phyloP scores from a whole-genome alignment of 2,113 vertebrate genomes.

The Oriolus oriolus region DNA sequence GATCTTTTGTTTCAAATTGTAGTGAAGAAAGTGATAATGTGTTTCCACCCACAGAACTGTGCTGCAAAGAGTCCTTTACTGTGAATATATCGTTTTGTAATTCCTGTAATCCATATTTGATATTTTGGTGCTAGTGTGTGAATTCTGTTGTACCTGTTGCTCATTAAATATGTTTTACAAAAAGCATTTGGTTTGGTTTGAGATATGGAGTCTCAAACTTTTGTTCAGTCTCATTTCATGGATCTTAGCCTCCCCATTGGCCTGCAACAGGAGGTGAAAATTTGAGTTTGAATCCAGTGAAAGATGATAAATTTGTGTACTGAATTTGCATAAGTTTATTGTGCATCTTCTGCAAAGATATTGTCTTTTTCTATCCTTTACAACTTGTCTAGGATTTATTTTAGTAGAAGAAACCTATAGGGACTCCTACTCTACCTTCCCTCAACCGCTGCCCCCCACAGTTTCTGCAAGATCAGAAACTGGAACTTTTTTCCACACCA shows the following conservation, averaged over 20 bases:
- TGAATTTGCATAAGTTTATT: neutral
- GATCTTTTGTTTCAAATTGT: neutral
- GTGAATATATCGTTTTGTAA: neutral
- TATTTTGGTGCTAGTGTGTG: neutral
- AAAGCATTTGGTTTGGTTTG: neutral
- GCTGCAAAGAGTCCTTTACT: neutral
- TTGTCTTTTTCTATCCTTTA: neutral
- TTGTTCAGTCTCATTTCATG: neutral
- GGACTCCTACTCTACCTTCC: accelerated
- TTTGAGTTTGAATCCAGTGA: neutral
- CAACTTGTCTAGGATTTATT: neutral
- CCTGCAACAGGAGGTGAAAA: neutral
- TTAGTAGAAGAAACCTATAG: neutral
- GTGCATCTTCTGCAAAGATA: neutral
- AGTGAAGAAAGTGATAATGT: neutral
- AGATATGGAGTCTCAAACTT: neutral
- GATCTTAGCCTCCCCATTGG: neutral
- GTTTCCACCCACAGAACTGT: neutral
- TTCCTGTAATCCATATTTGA: neutral
- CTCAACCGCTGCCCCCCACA: accelerated
- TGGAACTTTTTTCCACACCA: neutral
- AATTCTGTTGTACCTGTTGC: neutral
- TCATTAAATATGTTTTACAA: neutral
- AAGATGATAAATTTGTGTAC: neutral
- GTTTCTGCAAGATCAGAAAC: neutral